phyloP scores from a whole-genome alignment of 2,113 vertebrate genomes.

The Formicarius rufipectus region DNA sequence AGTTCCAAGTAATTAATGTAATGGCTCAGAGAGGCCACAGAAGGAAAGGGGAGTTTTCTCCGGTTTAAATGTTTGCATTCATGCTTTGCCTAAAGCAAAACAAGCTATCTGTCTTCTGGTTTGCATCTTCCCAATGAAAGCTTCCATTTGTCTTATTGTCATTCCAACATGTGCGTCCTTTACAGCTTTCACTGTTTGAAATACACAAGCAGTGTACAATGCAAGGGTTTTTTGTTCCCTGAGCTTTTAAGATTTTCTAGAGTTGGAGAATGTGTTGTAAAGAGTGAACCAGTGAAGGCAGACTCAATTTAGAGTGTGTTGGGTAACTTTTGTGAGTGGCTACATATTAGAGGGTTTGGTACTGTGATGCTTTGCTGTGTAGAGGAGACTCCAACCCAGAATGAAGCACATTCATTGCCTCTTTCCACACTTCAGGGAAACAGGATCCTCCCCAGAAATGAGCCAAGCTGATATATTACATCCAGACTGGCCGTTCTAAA shows the following conservation, averaged over 20 bases:
- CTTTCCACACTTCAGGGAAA: background rate
- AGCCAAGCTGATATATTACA: background rate
- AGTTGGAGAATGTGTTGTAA: background rate
- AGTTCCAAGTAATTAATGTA: conserved; percentile 61
- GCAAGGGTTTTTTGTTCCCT: background rate
- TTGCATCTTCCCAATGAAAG: conserved; percentile 46
- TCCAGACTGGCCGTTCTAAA: background rate
- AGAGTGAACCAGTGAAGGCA: background rate
- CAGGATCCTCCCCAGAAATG: background rate
- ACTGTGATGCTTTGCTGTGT: background rate
- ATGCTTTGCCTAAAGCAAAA: conserved; percentile 61
- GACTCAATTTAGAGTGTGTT: background rate
- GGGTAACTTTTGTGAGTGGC: background rate
- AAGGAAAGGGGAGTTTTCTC: conserved; percentile 54
- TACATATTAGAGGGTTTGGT: background rate
- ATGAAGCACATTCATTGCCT: background rate
- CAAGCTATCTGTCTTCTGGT: conserved; percentile 60
- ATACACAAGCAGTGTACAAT: background rate
- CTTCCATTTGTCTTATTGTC: conserved; percentile 58
- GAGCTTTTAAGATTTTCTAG: background rate
- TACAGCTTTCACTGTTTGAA: conserved; percentile 11
- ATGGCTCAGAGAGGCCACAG: conserved; percentile 49
- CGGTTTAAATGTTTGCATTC: conserved; percentile 60
- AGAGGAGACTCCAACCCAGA: background rate
- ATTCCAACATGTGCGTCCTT: conserved; percentile 37